Evolutionary conservation across 2,888 invertebrate species (phyloP).

Genomic region (Cetonia aurata): DNA sequence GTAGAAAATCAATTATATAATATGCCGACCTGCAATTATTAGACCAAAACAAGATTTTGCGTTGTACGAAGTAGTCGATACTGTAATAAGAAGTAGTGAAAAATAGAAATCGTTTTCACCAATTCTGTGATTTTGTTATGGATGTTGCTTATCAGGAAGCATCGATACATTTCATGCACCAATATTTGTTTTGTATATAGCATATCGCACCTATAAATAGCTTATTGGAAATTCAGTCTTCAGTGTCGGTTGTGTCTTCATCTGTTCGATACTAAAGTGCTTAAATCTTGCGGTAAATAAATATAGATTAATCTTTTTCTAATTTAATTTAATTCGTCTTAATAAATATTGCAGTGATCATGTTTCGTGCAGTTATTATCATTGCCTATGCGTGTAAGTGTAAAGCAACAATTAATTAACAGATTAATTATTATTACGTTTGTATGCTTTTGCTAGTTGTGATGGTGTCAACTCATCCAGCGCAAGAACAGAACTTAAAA

Average conservation of each 20-base stretch:
- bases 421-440: not conserved
- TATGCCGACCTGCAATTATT: not conserved
- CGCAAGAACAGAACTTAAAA: constrained; percentile 24
- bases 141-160: not conserved
- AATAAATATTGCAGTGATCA: constrained; percentile 14
- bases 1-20: too few species aligned
- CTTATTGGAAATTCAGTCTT: constrained; percentile 7
- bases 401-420: not conserved
- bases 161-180: not conserved
- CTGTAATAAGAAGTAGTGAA: not conserved
- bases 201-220: constrained; percentile 18
- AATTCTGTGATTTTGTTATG: not conserved
- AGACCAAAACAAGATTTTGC: not conserved
- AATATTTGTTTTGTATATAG: not conserved
- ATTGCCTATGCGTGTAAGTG: constrained; percentile 24
- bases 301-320: not conserved
- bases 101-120: constrained; percentile 23
- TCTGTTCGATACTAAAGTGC: constrained; percentile 13
- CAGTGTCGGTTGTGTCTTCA: constrained; percentile 19
- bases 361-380: constrained; percentile 3
- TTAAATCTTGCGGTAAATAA: constrained; percentile 9
- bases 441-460: constrained; percentile 11
- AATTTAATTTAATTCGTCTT: constrained; percentile 16
- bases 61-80: too few species aligned
- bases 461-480: constrained; percentile 13